Evolutionary conservation across 30 jellyfish, hydroid and myxozoan genomes (phyloP).

Genomic region (Aurelia sp.): DNA sequence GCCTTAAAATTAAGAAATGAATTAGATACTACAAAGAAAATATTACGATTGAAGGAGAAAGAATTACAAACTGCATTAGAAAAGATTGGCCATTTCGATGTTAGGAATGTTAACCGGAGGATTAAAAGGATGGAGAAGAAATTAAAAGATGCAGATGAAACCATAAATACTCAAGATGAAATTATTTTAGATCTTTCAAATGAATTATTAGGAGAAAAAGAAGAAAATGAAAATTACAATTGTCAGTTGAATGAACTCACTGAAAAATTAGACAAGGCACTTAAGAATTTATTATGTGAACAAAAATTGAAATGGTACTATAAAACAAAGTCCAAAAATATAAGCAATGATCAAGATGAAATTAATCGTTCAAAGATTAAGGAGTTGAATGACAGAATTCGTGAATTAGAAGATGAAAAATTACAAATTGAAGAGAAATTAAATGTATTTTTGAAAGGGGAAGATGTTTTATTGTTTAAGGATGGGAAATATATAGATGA

Average conservation of each 20-base stretch:
- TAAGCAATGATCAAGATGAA: no score
- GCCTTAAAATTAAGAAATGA: background rate
- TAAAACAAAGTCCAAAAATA: background rate
- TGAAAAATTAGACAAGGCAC: background rate
- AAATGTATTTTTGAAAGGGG: no score
- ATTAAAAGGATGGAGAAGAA: constrained; percentile 5
- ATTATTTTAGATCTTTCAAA: constrained; percentile 3
- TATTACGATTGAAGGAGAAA: background rate
- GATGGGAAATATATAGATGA: no score
- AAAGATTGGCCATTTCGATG: background rate
- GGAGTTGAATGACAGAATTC: constrained; percentile 3
- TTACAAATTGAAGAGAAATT: constrained; percentile 5
- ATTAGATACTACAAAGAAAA: background rate
- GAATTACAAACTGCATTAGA: background rate
- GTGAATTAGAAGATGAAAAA: constrained; percentile 10
- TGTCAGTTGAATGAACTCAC: background rate
- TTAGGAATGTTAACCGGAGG: constrained; percentile 1
- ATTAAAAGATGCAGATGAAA: background rate
- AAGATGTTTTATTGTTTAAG: no score
- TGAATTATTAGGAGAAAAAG: background rate
- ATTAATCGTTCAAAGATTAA: background rate
- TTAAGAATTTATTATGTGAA: background rate
- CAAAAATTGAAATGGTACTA: constrained; percentile 13
- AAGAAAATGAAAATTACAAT: background rate
- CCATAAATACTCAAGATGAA: background rate